phyloP scores from a whole-genome alignment of 2,113 vertebrate genomes.

The Platycercus adscitus region DNA sequence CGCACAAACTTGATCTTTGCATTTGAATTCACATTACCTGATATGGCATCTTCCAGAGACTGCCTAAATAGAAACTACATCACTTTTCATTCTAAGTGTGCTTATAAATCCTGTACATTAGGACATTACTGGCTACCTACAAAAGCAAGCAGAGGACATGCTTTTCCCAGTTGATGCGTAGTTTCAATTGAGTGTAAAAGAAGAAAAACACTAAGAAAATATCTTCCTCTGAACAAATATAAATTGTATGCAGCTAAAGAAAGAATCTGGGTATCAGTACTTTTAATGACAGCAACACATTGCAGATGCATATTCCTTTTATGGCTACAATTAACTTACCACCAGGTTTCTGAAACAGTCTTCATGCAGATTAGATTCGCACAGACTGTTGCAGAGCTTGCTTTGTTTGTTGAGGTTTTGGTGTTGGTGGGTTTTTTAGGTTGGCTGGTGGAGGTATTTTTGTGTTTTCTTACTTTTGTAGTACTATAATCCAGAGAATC shows the following conservation, averaged over 20 bases:
- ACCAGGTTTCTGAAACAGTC: not conserved
- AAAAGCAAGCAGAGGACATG: not conserved
- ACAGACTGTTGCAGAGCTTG: not conserved
- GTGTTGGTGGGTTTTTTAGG: no score
- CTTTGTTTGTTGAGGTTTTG: not conserved
- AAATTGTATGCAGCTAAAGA: not conserved
- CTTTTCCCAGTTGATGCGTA: not conserved
- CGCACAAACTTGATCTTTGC: not conserved
- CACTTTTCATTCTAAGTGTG: not conserved
- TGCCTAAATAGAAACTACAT: not conserved
- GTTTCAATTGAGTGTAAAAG: not conserved
- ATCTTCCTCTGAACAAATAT: not conserved
- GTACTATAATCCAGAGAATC: not conserved
- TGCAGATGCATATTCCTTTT: not conserved
- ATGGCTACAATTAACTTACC: not conserved
- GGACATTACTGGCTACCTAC: not conserved
- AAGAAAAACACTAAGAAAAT: not conserved
- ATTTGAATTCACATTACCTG: not conserved
- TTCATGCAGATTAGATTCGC: not conserved
- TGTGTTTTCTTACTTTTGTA: not conserved
- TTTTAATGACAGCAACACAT: not conserved
- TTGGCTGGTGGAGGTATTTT: not conserved
- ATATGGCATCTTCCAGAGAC: not conserved
- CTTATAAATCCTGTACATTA: not conserved
- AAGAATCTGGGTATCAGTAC: fast-evolving